A percentile compares a stretch with the other conserved stretches of the same genome.
Conservation (phyloP, 2,888 invertebrate species). For the Entomobrya multifasciata region DNA sequence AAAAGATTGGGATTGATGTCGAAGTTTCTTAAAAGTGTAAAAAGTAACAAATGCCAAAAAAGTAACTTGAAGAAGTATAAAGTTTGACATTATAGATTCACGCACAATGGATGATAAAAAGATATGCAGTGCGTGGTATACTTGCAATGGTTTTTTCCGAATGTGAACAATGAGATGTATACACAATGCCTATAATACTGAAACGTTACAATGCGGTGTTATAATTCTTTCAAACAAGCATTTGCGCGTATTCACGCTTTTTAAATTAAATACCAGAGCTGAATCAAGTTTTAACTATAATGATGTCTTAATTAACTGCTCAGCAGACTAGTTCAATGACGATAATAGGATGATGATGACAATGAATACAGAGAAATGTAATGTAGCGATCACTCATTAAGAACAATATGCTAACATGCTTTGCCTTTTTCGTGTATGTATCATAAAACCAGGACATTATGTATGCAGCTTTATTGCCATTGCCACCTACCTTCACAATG, state of each 20-base stretch:
- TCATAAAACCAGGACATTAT: slow-evolving; percentile 29
- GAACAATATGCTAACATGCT: slow-evolving; percentile 16
- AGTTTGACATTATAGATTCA: neutral
- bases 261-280: slow-evolving; percentile 8
- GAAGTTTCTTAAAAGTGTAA: too few species aligned
- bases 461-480: neutral
- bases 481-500: neutral
- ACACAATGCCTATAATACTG: too few species aligned
- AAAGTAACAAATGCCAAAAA: too few species aligned
- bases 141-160: neutral
- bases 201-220: neutral
- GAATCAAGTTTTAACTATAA: slow-evolving; percentile 57
- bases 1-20: too few species aligned
- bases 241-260: slow-evolving; percentile 37
- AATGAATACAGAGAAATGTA: slow-evolving; percentile 15
- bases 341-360: slow-evolving; percentile 22
- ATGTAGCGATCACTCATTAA: slow-evolving; percentile 42
- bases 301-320: slow-evolving; percentile 67
- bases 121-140: neutral
- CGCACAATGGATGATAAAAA: neutral
- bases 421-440: neutral
- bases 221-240: neutral
- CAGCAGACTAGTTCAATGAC: slow-evolving; percentile 8
- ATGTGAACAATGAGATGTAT: neutral
- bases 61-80: neutral